A percentile compares a stretch with the other conserved stretches of the same genome.
Conservation (phyloP, 2,888 invertebrate genomes). For the Callyntrura sp. region DNA sequence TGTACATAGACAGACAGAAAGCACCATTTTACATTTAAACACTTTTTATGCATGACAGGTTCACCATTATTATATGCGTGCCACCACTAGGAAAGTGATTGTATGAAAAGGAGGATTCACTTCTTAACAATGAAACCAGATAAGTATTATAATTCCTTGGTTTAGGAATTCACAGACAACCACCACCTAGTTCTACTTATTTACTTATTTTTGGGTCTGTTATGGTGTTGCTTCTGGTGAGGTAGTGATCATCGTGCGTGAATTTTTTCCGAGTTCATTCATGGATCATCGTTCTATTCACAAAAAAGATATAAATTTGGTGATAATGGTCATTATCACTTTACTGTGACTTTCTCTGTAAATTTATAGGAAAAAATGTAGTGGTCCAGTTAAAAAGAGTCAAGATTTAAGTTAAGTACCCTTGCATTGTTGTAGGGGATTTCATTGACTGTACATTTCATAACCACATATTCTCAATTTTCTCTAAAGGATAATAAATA, state of each 20-base stretch:
- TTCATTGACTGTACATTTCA: background rate
- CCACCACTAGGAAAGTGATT: background rate
- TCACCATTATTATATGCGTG: slow-evolving; percentile 7
- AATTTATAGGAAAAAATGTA: background rate
- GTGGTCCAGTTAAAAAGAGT: slow-evolving; percentile 32
- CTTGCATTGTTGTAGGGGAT: background rate
- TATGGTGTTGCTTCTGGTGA: background rate
- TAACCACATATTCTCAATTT: background rate
- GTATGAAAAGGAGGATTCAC: slow-evolving; percentile 45
- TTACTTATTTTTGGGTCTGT: slow-evolving; percentile 14
- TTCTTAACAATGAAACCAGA: slow-evolving; percentile 28
- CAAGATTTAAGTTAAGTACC: background rate
- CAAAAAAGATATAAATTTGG: slow-evolving; percentile 65
- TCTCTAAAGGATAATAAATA: no score
- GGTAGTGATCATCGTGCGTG: slow-evolving; percentile 36
- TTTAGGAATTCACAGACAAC: slow-evolving; percentile 29
- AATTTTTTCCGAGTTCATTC: slow-evolving; percentile 58
- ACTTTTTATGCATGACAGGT: slow-evolving; percentile 62
- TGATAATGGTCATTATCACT: slow-evolving; percentile 72
- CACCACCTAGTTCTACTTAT: slow-evolving; percentile 51
- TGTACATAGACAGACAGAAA: slow-evolving; percentile 21
- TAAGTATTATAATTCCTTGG: slow-evolving; percentile 49
- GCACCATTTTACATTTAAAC: slow-evolving; percentile 21
- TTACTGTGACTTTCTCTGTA: slow-evolving; percentile 41
- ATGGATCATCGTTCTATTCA: slow-evolving; percentile 68